A percentile compares a stretch with the other conserved stretches of the same genome.
These are phyloP conservation scores for Sebastes cheni DNA, from an alignment of 2,797 vertebrate genomes.

Conservation along the genomic window DNA sequence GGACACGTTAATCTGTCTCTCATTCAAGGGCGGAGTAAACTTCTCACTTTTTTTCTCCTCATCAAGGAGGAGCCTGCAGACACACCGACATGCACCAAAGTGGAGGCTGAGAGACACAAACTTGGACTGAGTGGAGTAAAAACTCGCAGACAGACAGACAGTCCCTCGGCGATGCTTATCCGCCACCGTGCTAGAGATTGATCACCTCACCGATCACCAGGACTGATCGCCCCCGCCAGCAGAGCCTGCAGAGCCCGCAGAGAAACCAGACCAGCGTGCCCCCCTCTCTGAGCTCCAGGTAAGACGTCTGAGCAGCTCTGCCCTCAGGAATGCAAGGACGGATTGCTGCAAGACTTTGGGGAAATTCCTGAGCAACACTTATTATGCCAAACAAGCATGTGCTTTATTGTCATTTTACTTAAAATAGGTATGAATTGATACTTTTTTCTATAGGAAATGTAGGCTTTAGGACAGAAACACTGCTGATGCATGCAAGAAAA, in stretches of 20 bases:
- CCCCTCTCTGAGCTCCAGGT: conserved; percentile 73
- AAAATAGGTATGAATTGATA: background rate
- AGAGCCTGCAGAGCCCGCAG: conserved; percentile 29
- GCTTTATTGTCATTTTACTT: conserved; percentile 45
- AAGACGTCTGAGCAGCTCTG: conserved; percentile 57
- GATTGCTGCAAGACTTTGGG: conserved; percentile 74
- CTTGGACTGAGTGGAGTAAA: conserved; percentile 19
- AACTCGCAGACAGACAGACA: conserved; percentile 25
- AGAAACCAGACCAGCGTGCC: conserved; percentile 32
- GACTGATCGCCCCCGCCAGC: conserved; percentile 35
- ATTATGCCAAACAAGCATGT: conserved; percentile 58
- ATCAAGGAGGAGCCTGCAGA: conserved; percentile 78
- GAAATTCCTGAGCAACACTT: conserved; percentile 76
- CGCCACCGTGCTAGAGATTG: conserved; percentile 46
- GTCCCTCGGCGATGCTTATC: conserved; percentile 61
- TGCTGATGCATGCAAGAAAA: background rate
- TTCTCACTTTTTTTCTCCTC: conserved; percentile 41
- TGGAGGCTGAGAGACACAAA: conserved; percentile 51
- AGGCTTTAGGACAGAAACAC: background rate
- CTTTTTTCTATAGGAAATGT: background rate
- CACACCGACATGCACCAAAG: conserved; percentile 58
- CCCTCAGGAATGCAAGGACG: conserved; percentile 77
- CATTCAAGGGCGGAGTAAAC: conserved; percentile 75
- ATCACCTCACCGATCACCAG: conserved; percentile 50
- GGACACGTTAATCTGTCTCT: conserved; percentile 60